These are phyloP conservation scores for Hesperophylax magnus DNA, from an alignment of 1,140 invertebrate species.

Conservation along the genomic window DNA sequence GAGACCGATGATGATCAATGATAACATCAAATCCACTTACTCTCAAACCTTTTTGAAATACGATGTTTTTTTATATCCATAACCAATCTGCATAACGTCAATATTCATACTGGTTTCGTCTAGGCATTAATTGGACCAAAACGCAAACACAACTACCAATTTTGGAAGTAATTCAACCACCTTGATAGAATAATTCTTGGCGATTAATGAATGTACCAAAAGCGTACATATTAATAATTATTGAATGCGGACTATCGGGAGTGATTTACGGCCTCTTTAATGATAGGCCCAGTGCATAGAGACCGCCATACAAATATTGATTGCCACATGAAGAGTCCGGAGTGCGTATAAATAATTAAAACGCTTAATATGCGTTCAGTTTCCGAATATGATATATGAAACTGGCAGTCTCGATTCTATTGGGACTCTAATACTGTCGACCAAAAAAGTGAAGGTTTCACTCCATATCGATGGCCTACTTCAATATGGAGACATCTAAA, in stretches of 20 bases:
- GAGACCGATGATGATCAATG: too few relatives aligned
- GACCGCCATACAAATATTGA: slow-evolving; percentile 24
- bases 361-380: slow-evolving; percentile 16
- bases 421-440: background rate
- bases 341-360: slow-evolving; percentile 8
- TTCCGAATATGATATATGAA: slow-evolving; percentile 1
- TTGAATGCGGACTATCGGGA: background rate
- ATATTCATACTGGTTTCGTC: too few relatives aligned
- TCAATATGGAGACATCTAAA: too few relatives aligned
- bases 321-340: background rate
- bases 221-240: slow-evolving; percentile 22
- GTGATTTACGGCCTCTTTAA: slow-evolving; percentile 1
- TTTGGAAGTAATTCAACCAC: background rate
- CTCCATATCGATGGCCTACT: too few relatives aligned
- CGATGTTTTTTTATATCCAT: too few relatives aligned
- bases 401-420: background rate
- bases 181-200: background rate
- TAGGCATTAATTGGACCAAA: too few relatives aligned
- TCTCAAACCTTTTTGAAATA: too few relatives aligned
- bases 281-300: background rate
- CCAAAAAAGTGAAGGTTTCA: too few relatives aligned
- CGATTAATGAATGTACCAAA: background rate
- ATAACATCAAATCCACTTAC: too few relatives aligned
- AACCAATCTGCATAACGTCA: too few relatives aligned
- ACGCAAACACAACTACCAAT: background rate